Evolutionary conservation across 2,113 vertebrate genomes (phyloP), one percentile per base, ranked within the genome.

Genomic region (Heterochromis multidens): DNA sequence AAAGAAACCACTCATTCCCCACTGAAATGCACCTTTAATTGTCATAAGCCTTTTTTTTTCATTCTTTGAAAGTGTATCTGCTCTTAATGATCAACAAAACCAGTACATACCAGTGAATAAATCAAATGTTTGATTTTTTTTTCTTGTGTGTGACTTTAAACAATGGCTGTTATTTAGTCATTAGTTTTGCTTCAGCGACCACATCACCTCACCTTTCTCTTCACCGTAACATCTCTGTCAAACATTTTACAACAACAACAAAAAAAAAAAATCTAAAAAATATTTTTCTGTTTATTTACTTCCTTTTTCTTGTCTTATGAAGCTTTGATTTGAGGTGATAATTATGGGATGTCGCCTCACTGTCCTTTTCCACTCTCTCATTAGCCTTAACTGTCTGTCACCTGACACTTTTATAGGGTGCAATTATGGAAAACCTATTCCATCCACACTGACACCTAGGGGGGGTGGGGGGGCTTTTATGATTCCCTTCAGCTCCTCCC

Each of bases 401-500:
- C 86, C 81, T 9, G 54, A 87, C 83, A 85, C 82, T 87, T 86
- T 90, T 80, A 87, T 84, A 89, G 84, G 77, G 43, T 87, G 84
- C 90, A 93, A 94, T 94, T 93, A 94, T 77, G 17, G 81, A 86
- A 91, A 91, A 46, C 25, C 59, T 78, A 67, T 91, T 91, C 84
- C 59, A 81, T 85, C 77, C 82, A 79, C 83, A 78, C 72, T 88
- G 86, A 87, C 84, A 82, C 83, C 74, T 83, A n/a, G n/a, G n/a
- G n/a, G n/a, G n/a, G n/a, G n/a, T n/a, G n/a, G n/a, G n/a, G n/a
- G n/a, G n/a, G n/a, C 86, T 90, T 90, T 92, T 89, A 80, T 90
- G 70, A 90, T 85, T 80, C 4, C 3, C 46, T 4, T 60, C 77
- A 10, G 29, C 88, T 89, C 83, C 89, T 84, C 87, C 82, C 67